Evolutionary conservation across 2,888 invertebrate genomes (phyloP).

Genomic region (Geotrupes spiniger): DNA sequence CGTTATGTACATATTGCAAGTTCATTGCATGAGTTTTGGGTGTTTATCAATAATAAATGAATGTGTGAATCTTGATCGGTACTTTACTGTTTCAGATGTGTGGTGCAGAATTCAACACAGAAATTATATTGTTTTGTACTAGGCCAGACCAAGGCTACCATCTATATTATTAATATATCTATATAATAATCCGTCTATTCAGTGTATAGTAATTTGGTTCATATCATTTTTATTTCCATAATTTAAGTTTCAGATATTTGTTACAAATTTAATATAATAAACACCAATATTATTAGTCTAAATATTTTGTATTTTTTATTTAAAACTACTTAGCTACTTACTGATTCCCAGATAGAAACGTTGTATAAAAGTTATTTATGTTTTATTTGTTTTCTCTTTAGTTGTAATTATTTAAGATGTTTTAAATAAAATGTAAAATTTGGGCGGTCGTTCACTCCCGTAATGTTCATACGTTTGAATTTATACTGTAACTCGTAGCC

Average conservation of each 20-base stretch:
- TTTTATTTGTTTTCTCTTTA: too few relatives aligned
- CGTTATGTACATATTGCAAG: background rate
- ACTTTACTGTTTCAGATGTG: slow-evolving; percentile 29
- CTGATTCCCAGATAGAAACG: background rate
- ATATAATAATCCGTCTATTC: slow-evolving; percentile 32
- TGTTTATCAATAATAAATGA: background rate
- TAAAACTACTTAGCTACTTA: background rate
- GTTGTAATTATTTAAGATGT: too few relatives aligned
- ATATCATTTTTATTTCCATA: slow-evolving; percentile 14
- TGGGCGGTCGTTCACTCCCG: too few relatives aligned
- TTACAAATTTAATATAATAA: slow-evolving; percentile 26
- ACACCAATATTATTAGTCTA: slow-evolving; percentile 29
- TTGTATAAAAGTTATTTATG: slow-evolving; percentile 22
- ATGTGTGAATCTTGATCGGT: background rate
- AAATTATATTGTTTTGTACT: slow-evolving; percentile 34
- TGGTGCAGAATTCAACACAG: slow-evolving; percentile 34
- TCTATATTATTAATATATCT: slow-evolving; percentile 24
- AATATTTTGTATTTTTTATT: slow-evolving; percentile 15
- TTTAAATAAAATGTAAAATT: slow-evolving; percentile 3
- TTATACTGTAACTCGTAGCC: too few relatives aligned
- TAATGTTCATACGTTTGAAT: slow-evolving; percentile 2
- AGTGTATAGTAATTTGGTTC: slow-evolving; percentile 24
- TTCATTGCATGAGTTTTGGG: too few relatives aligned
- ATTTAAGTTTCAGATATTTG: slow-evolving; percentile 10
- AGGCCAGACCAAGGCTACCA: slow-evolving; percentile 23